Percentiles rank a stretch among this genome's conserved stretches.
Conservation (phyloP, 2,888 invertebrate species). For the Protonemura montana region DNA sequence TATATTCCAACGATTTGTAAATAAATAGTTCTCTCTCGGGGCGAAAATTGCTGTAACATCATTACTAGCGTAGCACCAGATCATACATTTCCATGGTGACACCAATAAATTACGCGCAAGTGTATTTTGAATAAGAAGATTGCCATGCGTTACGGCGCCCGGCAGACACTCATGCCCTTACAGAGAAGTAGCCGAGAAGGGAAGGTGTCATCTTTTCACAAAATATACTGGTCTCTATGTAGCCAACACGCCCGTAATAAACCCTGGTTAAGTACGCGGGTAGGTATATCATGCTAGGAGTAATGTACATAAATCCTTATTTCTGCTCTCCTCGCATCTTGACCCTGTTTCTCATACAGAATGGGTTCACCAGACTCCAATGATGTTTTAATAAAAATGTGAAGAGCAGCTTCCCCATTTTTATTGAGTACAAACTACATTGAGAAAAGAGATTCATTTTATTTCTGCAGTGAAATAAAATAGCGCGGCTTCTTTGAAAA, state of each 20-base stretch:
- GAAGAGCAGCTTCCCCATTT: neutral
- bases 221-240: conserved; percentile 21
- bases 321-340: conserved; percentile 22
- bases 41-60: neutral
- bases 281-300: conserved; percentile 13
- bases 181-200: neutral
- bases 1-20: neutral
- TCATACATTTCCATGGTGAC: neutral
- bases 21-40: neutral
- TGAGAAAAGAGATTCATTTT: neutral
- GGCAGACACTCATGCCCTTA: neutral
- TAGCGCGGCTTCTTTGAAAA: neutral
- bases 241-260: conserved; percentile 26
- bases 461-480: neutral
- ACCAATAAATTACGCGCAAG: neutral
- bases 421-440: neutral
- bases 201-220: conserved; percentile 28
- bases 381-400: conserved; percentile 28
- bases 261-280: conserved; percentile 28
- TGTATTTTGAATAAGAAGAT: conserved; percentile 12
- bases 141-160: neutral
- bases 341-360: conserved; percentile 27
- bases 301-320: conserved; percentile 35
- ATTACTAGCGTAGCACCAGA: neutral
- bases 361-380: neutral